Conservation (phyloP, 2,797 vertebrate species). For the Lophotriccus pileatus region DNA sequence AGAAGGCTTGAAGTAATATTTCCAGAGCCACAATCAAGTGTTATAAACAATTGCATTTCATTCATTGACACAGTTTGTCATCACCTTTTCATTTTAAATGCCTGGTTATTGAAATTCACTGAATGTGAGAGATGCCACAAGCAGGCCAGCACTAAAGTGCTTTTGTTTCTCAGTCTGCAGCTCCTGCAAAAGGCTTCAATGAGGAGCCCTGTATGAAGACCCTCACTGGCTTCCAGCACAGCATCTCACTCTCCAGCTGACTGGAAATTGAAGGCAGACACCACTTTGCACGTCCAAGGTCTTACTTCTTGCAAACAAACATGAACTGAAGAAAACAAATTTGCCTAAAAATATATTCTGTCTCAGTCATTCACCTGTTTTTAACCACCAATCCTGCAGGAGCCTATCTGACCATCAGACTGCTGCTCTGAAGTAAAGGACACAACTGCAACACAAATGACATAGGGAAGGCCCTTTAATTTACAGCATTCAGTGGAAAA, state of each 20-base stretch:
- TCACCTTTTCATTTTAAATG: slow-evolving; percentile 37
- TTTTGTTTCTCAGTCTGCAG: background rate
- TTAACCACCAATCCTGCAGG: background rate
- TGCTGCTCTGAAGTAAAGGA: background rate
- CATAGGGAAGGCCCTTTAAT: background rate
- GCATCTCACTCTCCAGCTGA: background rate
- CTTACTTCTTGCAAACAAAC: background rate
- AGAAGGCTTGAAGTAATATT: slow-evolving; percentile 47
- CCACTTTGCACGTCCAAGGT: background rate
- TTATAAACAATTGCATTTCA: slow-evolving; percentile 44
- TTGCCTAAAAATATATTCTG: background rate
- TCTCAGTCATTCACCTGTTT: background rate
- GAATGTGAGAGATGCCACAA: slow-evolving; percentile 11
- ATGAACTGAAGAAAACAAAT: background rate
- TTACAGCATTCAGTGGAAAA: background rate
- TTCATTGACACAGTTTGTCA: slow-evolving; percentile 56
- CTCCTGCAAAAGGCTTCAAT: background rate
- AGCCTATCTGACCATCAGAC: background rate
- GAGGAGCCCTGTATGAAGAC: background rate
- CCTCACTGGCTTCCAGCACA: background rate
- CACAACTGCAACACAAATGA: background rate
- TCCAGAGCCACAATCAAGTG: slow-evolving; percentile 42
- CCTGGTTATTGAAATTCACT: slow-evolving; percentile 51
- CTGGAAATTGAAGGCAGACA: background rate
- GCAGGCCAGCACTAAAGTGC: background rate